Evolutionary conservation across 2,797 vertebrate genomes (phyloP).

Genomic region (Mormyrus proboscirostris): DNA sequence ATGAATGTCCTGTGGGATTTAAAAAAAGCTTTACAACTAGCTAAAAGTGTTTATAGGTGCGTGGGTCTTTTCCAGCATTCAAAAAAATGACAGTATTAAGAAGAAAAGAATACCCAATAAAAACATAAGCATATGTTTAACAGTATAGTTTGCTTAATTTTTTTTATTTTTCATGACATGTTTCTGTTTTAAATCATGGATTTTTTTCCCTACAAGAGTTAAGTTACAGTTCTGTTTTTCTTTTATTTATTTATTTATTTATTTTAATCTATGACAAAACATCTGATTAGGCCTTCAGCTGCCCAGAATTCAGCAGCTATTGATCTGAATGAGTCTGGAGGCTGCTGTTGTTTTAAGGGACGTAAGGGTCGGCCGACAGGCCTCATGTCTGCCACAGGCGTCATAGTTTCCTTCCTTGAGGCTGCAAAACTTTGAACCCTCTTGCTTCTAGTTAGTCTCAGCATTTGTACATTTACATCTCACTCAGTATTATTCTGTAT

Average conservation of each 20-base stretch:
- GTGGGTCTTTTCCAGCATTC: neutral
- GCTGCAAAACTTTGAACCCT: constrained; percentile 21
- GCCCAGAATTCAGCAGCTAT: neutral
- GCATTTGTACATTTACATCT: constrained; percentile 23
- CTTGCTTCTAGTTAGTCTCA: constrained; percentile 49
- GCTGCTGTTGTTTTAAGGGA: neutral
- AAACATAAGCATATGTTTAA: neutral
- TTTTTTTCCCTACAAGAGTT: neutral
- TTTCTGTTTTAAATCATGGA: constrained; percentile 13
- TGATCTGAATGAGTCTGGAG: constrained; percentile 6
- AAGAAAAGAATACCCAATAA: constrained; percentile 5
- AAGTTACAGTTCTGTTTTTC: constrained; percentile 3
- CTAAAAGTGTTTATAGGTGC: neutral
- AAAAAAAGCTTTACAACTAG: neutral
- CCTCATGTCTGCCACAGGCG: constrained; percentile 15
- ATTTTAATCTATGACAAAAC: constrained; percentile 1
- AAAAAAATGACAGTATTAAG: neutral
- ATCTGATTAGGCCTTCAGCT: neutral
- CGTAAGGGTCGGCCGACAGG: neutral
- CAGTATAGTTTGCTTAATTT: constrained; percentile 1
- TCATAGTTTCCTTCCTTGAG: constrained; percentile 32
- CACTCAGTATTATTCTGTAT: constrained; percentile 7
- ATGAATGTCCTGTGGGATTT: neutral
- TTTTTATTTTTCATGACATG: neutral
- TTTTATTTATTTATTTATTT: neutral